Evolutionary conservation across 2,888 invertebrate genomes (phyloP).

Genomic region (Gnatocerus cornutus): DNA sequence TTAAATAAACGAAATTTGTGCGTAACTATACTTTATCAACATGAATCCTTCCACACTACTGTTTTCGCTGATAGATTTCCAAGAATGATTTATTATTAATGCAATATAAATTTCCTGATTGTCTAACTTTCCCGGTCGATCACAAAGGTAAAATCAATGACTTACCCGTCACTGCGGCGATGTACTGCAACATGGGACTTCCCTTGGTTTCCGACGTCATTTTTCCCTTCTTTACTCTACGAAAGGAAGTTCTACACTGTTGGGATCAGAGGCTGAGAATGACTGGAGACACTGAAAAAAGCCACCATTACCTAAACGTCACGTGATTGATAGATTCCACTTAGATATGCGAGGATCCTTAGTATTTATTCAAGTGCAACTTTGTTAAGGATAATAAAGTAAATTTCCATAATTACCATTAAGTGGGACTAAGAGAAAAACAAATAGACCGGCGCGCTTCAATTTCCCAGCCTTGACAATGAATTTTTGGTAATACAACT

Average conservation of each 20-base stretch:
- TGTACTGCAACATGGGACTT: slow-evolving; percentile 36
- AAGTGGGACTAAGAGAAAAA: neutral
- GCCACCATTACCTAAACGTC: slow-evolving; percentile 9
- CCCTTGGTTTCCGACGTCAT: slow-evolving; percentile 41
- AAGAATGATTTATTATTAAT: too few species aligned
- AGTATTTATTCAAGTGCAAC: neutral
- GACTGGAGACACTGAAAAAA: slow-evolving; percentile 27
- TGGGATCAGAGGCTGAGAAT: neutral
- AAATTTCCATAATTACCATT: neutral
- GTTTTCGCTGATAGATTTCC: too few species aligned
- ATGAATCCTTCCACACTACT: too few species aligned
- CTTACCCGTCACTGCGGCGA: slow-evolving; percentile 34
- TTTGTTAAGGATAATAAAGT: neutral
- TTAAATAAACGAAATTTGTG: too few species aligned
- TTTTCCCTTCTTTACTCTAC: neutral
- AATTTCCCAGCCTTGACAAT: slow-evolving; percentile 1
- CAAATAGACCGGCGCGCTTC: neutral
- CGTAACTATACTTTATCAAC: too few species aligned
- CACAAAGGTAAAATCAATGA: slow-evolving; percentile 8
- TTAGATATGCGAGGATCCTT: neutral
- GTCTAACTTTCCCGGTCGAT: neutral
- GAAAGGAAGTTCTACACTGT: neutral
- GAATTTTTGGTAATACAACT: neutral
- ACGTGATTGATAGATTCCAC: neutral
- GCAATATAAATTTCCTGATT: too few species aligned